These are phyloP conservation scores for Acropternis orthonyx DNA, from an alignment of 2,797 vertebrate genomes.

Conservation along the genomic window DNA sequence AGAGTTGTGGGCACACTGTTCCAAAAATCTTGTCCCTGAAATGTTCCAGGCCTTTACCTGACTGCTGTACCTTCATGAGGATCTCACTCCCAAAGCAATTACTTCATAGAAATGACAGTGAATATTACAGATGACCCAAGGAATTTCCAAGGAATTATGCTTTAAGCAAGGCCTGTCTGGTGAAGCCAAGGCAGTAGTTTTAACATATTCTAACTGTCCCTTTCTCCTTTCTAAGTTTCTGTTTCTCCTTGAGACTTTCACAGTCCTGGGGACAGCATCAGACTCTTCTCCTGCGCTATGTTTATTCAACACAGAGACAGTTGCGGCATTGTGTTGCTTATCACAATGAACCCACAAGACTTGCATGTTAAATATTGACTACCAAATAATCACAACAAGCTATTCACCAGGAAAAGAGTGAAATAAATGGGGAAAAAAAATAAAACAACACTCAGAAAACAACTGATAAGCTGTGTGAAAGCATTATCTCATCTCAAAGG, in stretches of 20 bases:
- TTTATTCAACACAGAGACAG: constrained; percentile 15
- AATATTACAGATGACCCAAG: neutral
- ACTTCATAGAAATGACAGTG: neutral
- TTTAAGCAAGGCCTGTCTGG: neutral
- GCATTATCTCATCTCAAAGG: constrained; percentile 49
- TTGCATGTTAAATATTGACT: constrained; percentile 55
- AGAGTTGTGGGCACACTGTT: neutral
- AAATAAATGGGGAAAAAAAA: neutral
- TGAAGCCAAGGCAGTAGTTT: neutral
- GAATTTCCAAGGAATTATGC: neutral
- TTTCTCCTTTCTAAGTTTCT: neutral
- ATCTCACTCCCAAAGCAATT: neutral
- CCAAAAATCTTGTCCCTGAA: neutral
- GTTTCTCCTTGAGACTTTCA: constrained; percentile 40
- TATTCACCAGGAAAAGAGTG: neutral
- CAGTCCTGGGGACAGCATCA: neutral
- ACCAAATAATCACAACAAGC: constrained; percentile 38
- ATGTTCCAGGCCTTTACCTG: neutral
- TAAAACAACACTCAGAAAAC: neutral
- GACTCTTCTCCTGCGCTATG: neutral
- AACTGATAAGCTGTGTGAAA: constrained; percentile 49
- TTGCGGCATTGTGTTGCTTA: constrained; percentile 41
- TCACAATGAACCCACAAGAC: constrained; percentile 43
- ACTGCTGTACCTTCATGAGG: neutral
- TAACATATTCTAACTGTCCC: neutral